These are phyloP conservation scores for Dicaeum eximium DNA, from an alignment of 2,113 vertebrate genomes.

Conservation along the genomic window DNA sequence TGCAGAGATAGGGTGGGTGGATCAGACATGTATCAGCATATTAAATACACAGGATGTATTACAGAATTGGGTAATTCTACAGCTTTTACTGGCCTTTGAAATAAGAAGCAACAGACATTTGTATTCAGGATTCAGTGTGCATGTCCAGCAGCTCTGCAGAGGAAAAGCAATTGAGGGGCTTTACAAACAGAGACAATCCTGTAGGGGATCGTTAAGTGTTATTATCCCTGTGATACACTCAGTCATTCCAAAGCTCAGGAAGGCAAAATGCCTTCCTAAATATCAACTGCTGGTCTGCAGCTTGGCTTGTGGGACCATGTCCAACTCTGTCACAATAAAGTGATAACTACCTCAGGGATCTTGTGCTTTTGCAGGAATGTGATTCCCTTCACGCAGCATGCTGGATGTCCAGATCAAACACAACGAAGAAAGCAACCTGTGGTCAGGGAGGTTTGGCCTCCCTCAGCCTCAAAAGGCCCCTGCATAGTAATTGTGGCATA, in stretches of 20 bases:
- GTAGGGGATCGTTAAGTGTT: not conserved
- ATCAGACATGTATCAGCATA: not conserved
- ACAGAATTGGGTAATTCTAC: not conserved
- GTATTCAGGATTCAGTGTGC: not conserved
- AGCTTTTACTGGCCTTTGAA: not conserved
- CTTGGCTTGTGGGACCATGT: not conserved
- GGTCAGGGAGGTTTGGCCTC: conserved; percentile 21
- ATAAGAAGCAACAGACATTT: not conserved
- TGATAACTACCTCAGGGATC: not conserved
- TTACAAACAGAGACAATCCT: not conserved
- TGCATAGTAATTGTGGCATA: not conserved
- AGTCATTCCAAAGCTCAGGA: not conserved
- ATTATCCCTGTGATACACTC: not conserved
- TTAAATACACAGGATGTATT: not conserved
- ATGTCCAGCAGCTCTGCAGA: not conserved
- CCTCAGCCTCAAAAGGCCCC: not conserved
- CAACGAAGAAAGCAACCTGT: not conserved
- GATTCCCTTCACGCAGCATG: not conserved
- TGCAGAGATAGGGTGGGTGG: not conserved
- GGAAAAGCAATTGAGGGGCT: not conserved
- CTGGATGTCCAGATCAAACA: conserved; percentile 38
- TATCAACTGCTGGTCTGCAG: not conserved
- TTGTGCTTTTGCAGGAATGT: conserved; percentile 10
- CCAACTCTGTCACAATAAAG: not conserved
- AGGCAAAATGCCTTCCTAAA: not conserved